These are phyloP conservation scores for Podarcis siculus DNA, from an alignment of 2,797 vertebrate genomes.

Conservation along the genomic window DNA sequence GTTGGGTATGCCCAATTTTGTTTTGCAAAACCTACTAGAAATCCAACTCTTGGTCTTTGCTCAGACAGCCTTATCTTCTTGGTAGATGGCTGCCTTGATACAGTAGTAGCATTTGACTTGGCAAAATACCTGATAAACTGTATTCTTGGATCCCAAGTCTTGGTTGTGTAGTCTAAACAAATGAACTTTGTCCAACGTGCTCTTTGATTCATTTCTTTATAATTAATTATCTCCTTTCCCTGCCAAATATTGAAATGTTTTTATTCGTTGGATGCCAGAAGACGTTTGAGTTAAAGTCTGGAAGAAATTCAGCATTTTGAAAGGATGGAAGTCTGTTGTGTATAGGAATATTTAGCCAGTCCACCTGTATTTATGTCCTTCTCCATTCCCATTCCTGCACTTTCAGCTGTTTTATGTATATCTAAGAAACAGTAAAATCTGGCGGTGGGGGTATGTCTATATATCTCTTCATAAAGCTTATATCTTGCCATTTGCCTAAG, in stretches of 20 bases:
- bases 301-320: conserved; percentile 67
- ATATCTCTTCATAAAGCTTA: not conserved
- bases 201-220: conserved; percentile 60
- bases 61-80: conserved; percentile 27
- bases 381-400: conserved; percentile 11
- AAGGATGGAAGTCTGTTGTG: conserved; percentile 73
- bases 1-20: not conserved
- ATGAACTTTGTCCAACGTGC: conserved; percentile 62
- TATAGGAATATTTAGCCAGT: conserved; percentile 68
- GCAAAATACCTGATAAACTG: conserved; percentile 48
- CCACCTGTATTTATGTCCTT: conserved; percentile 74
- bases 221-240: conserved; percentile 70
- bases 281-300: conserved; percentile 73
- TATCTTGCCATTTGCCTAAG: too few species aligned
- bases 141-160: conserved; percentile 56
- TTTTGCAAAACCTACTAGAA: conserved; percentile 11
- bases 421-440: conserved; percentile 58
- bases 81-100: conserved; percentile 45
- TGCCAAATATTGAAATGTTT: conserved; percentile 72
- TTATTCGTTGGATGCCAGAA: conserved; percentile 70
- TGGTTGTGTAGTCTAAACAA: conserved; percentile 73
- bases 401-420: conserved; percentile 66
- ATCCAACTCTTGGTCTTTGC: not conserved
- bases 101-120: conserved; percentile 54
- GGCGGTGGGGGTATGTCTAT: not conserved